Evolutionary conservation across 2,888 invertebrate species (phyloP).

Genomic region (Thecophora atra): DNA sequence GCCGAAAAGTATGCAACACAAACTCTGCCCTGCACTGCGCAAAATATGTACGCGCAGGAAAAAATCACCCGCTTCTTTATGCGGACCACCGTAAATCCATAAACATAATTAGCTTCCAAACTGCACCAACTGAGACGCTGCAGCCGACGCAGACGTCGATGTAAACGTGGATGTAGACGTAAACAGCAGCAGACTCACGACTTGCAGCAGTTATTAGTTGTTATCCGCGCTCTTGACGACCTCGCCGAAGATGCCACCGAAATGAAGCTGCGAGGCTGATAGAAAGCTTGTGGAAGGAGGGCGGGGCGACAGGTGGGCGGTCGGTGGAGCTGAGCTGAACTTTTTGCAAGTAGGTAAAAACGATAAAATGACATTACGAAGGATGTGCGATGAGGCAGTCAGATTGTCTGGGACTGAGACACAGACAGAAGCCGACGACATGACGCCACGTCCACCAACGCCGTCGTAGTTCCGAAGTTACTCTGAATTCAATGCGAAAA

Average conservation of each 20-base stretch:
- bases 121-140: slow-evolving; percentile 37
- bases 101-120: slow-evolving; percentile 64
- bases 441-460: slow-evolving; percentile 40
- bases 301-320: not conserved
- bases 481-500: not conserved
- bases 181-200: not conserved
- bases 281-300: not conserved
- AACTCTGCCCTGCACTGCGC: not conserved
- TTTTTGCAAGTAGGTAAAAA: slow-evolving; percentile 39
- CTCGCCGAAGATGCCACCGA: slow-evolving; percentile 9
- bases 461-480: not conserved
- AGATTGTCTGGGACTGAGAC: slow-evolving; percentile 30
- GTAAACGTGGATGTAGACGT: too few species aligned
- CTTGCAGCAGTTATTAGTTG: slow-evolving; percentile 16
- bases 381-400: slow-evolving; percentile 38
- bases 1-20: slow-evolving; percentile 29
- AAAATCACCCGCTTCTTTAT: not conserved
- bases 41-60: not conserved
- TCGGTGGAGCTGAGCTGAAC: not conserved
- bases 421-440: slow-evolving; percentile 35
- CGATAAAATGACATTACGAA: slow-evolving; percentile 40
- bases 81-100: slow-evolving; percentile 52
- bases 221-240: slow-evolving; percentile 10
- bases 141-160: too few species aligned
- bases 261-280: not conserved